phyloP scores from a whole-genome alignment of 2,888 invertebrate species.

The Caenorhabditis zanzibari region DNA sequence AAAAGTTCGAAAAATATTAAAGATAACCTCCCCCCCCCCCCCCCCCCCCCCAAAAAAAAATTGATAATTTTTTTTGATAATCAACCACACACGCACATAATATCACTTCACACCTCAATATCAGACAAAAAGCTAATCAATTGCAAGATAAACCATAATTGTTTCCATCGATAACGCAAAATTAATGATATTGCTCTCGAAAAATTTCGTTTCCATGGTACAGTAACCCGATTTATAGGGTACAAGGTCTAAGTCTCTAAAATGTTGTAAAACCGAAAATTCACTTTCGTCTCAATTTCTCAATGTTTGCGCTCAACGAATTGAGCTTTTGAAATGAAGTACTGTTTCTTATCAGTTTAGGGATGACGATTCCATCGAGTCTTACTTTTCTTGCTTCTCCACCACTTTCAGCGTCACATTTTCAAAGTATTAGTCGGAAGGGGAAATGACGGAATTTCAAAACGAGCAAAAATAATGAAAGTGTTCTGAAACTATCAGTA shows the following conservation, averaged over 20 bases:
- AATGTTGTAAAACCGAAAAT: constrained; percentile 36
- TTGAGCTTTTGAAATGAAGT: constrained; percentile 56
- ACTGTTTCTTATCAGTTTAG: constrained; percentile 53
- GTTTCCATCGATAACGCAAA: constrained; percentile 48
- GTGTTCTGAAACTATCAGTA: constrained; percentile 43
- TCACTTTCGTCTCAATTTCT: constrained; percentile 22
- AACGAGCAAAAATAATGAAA: background rate
- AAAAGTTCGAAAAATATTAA: background rate
- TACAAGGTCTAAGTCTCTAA: constrained; percentile 43
- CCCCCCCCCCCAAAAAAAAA: constrained; percentile 37
- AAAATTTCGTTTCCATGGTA: background rate
- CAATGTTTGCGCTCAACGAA: constrained; percentile 57
- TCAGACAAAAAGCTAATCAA: constrained; percentile 61
- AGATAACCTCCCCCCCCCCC: too few species aligned
- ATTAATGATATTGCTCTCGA: background rate
- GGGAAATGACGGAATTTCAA: background rate
- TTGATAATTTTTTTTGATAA: constrained; percentile 59
- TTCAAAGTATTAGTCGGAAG: background rate
- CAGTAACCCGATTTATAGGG: constrained; percentile 7
- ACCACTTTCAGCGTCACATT: background rate
- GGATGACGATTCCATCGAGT: constrained; percentile 39
- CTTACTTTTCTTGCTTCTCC: constrained; percentile 21
- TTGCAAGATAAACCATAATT: constrained; percentile 59
- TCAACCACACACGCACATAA: constrained; percentile 49
- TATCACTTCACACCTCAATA: constrained; percentile 48